These are phyloP conservation scores for Caenorhabditis inopinata DNA, from an alignment of 1,140 invertebrate species.

Conservation along the genomic window DNA sequence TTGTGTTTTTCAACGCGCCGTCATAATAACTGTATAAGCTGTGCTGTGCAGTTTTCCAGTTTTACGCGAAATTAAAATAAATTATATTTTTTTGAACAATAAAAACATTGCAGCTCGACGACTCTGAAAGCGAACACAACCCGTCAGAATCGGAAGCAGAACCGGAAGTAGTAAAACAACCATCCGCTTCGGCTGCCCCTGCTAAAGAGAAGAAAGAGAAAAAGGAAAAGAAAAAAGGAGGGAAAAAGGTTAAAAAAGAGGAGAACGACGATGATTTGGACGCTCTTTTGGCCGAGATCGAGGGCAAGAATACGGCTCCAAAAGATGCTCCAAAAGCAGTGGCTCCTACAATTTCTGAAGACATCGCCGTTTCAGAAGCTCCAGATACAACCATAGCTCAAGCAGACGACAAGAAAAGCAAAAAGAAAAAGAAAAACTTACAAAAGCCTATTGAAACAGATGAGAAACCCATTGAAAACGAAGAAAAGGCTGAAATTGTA, in stretches of 20 bases:
- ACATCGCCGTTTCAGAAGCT: background rate
- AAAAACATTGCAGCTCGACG: constrained; percentile 34
- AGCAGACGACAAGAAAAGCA: constrained; percentile 69
- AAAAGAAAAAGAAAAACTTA: constrained; percentile 74
- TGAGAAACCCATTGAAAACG: constrained; percentile 73
- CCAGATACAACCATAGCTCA: background rate
- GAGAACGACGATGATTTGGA: constrained; percentile 42
- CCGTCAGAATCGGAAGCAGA: background rate
- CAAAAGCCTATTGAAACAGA: constrained; percentile 79
- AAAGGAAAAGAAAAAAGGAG: background rate
- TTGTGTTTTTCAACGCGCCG: no score
- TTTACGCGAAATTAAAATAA: no score
- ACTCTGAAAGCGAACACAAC: background rate
- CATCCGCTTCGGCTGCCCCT: background rate
- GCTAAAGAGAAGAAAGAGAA: constrained; percentile 18
- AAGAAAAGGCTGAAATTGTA: constrained; percentile 2
- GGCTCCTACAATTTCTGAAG: background rate
- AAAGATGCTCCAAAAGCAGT: background rate
- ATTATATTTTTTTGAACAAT: no score
- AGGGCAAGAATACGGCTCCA: background rate
- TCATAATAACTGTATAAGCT: no score
- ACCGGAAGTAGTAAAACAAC: background rate
- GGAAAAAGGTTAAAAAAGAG: constrained; percentile 25
- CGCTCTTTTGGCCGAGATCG: constrained; percentile 8
- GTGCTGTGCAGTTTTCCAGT: no score